A percentile compares a stretch with the other conserved stretches of the same genome.
phyloP scores from a whole-genome alignment of 2,888 invertebrate genomes.

The Amblyteles armatorius region DNA sequence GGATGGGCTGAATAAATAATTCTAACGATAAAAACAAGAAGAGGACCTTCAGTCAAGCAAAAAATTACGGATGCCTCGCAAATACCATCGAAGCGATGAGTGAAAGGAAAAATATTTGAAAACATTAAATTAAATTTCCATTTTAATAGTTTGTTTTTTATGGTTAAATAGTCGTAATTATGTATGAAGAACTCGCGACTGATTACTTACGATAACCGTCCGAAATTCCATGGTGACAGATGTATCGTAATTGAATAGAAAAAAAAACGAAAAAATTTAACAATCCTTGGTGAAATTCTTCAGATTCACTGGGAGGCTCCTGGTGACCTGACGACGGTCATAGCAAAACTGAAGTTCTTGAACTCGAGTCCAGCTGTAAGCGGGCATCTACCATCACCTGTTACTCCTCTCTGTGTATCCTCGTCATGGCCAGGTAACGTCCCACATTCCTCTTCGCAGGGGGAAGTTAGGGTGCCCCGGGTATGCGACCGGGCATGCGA shows the following conservation, averaged over 20 bases:
- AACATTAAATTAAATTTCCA: background rate
- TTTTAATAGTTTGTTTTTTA: background rate
- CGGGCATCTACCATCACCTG: conserved; percentile 66
- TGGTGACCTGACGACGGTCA: conserved; percentile 79
- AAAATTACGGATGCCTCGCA: background rate
- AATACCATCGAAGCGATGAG: background rate
- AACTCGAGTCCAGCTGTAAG: conserved; percentile 73
- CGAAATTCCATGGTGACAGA: conserved; percentile 77
- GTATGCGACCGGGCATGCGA: conserved; percentile 7
- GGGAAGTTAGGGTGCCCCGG: conserved; percentile 31
- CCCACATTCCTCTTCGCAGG: conserved; percentile 62
- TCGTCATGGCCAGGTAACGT: conserved; percentile 50
- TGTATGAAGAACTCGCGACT: background rate
- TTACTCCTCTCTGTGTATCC: conserved; percentile 45
- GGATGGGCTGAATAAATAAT: background rate
- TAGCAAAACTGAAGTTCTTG: conserved; percentile 82
- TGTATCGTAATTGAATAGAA: background rate
- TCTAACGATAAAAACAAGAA: background rate
- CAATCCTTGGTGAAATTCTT: conserved; percentile 37
- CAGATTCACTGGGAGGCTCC: conserved; percentile 60
- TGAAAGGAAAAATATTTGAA: background rate
- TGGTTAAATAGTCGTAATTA: background rate
- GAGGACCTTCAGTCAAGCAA: background rate
- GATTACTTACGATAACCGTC: conserved; percentile 78
- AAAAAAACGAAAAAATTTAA: conserved; percentile 42